Base-by-base conservation (phyloP, 53 echinoderm and acorn worm species). In the Apostichopus leukothele region DNA sequence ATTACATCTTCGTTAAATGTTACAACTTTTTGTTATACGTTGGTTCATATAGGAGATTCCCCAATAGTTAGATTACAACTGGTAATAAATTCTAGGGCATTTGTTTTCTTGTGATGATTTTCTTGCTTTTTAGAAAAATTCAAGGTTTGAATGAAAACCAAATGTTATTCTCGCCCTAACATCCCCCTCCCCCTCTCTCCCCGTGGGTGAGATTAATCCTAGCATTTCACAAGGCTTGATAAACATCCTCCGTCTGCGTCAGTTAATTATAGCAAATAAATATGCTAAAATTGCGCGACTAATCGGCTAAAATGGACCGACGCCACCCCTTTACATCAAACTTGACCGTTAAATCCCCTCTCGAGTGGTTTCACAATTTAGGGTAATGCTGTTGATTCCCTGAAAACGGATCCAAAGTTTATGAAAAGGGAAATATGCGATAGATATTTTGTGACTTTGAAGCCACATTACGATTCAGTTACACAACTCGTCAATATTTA, bases 381-480 rank as follows among this genome's bases (percentile, higher is more conserved):
- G 16, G 16, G 63, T 13, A 63, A 13, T 13, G 16, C 16, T 7
- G 7, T 16, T 16, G 63, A 9, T 63, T 63, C 63, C 63, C 63
- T 16, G 63, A 63, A 63, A 63, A 11, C 16, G 16, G 63, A 16
- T 7, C 63, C 11, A 13, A 11, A 63, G 63, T 63, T 63, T 63
- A 63, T 63, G 63, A 63, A 63, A 0, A 8, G 0, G 8, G 0
- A 63, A 63, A 63, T 13, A 63, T 63, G 63, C 51, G 51, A 16
- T 52, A 8, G 79, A 79, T 53, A 13, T 79, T 79, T 51, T 79
- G 79, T 53, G 52, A 79, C 79, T 79, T 79, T 53, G 14, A 53
- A 52, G 79, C 52, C 79, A 16, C 51, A 79, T 79, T 79, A 79
- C 79, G 52, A 52, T 14, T 51, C n/a, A 79, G 53, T 79, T 79